Conservation (phyloP, 2,797 vertebrate genomes). For the Sebastes nivosus region DNA sequence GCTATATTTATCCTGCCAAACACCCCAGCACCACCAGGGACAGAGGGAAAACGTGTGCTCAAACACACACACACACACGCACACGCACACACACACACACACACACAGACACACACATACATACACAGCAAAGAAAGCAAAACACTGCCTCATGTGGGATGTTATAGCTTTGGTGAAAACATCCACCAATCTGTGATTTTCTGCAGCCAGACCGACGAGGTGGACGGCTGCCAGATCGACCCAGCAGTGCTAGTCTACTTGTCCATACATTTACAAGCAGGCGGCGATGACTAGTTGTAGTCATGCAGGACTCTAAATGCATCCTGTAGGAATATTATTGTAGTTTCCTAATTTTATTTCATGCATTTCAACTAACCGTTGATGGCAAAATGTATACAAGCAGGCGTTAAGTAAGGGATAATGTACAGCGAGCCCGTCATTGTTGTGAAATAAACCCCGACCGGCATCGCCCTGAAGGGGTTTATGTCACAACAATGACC, state of each 20-base stretch:
- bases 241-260: not conserved
- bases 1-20: slow-evolving; percentile 86
- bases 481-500: too few species aligned
- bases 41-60: slow-evolving; percentile 58
- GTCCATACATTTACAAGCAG: slow-evolving; percentile 18
- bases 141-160: slow-evolving; percentile 71
- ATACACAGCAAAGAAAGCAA: slow-evolving; percentile 43
- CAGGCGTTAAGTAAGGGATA: too few species aligned
- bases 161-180: slow-evolving; percentile 73
- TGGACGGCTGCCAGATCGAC: slow-evolving; percentile 47
- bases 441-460: too few species aligned
- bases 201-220: slow-evolving; percentile 52
- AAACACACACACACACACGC: not conserved
- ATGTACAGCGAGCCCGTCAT: accelerated
- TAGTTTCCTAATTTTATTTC: not conserved
- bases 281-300: not conserved
- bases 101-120: slow-evolving; percentile 4
- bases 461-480: too few species aligned
- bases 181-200: slow-evolving; percentile 70
- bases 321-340: not conserved
- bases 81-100: not conserved
- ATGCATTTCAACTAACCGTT: not conserved
- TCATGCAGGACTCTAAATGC: not conserved
- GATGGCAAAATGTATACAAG: not conserved
- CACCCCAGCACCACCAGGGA: slow-evolving; percentile 78